Evolutionary conservation across 2,113 vertebrate species (phyloP), one percentile per base, ranked within the genome.

Genomic region (Psephotus haematonotus): DNA sequence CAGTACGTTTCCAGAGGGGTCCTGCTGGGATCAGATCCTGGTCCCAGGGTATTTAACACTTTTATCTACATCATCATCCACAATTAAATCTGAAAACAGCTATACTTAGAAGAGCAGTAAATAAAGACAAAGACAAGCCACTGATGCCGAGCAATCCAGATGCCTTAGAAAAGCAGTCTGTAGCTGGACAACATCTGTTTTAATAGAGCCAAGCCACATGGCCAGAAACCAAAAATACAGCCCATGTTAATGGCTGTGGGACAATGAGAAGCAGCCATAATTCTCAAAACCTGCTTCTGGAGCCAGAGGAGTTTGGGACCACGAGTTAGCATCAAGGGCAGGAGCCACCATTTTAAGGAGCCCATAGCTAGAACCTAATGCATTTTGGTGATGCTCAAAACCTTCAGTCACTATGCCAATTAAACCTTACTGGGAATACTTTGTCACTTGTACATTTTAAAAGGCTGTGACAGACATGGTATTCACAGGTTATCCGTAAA

Each of bases 61-160:
- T 95, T 52, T 90, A 93, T 88, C 59, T 75, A 91, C 74, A 84
- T 74, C 90, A 57, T 87, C 77, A 88, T 79, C 71, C 67, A n/a
- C 75, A 93, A 88, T 91, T 85, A 82, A 62, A 85, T 93, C 33
- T 90, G 87, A 87, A 95, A 94, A 76, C n/a, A 82, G 82, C 87
- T 95, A 93, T 86, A 90, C 82, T 91, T 91, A 90, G 94, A 93
- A 80, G 44, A 93, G 75, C 91, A 85, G 75, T 90, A 95, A 94
- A 96, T 94, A 92, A 91, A 95, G 87, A 89, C 1, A 27, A 95
- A 84, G 94, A 86, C 92, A 91, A 72, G 77, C 49, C 2, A 3
- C 18, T 76, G 91, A 92, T 85, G 78, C 57, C 0, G 2, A 84
- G 77, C 2, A 8, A 87, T 84, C 72, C 81, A 89, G 87, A 85